Evolutionary conservation across 1,140 invertebrate genomes (phyloP).

Genomic region (Apis dorsata): DNA sequence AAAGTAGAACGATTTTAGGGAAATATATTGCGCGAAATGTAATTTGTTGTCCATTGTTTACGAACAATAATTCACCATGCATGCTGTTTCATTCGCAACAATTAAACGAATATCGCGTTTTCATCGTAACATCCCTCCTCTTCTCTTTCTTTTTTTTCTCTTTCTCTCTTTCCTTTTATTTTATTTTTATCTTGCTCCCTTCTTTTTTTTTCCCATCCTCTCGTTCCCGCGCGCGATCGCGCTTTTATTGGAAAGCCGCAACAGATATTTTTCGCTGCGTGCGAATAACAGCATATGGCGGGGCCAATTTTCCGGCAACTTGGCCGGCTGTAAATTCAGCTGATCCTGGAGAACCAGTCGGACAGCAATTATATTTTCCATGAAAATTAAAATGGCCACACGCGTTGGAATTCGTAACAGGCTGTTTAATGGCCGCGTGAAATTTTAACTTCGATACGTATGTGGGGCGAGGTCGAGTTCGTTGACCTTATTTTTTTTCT

Average conservation of each 20-base stretch:
- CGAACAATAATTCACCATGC: slow-evolving; percentile 24
- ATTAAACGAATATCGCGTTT: slow-evolving; percentile 20
- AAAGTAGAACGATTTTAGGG: background rate
- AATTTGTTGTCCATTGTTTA: slow-evolving; percentile 2
- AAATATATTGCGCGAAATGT: slow-evolving; percentile 9
- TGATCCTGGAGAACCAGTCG: slow-evolving; percentile 24
- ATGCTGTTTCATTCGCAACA: slow-evolving; percentile 12
- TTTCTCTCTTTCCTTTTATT: background rate
- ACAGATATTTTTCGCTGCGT: slow-evolving; percentile 41
- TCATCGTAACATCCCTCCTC: background rate
- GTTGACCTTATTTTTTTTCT: background rate
- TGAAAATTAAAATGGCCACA: slow-evolving; percentile 37
- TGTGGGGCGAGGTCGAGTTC: background rate
- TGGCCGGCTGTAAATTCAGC: slow-evolving; percentile 36
- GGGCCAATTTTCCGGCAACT: slow-evolving; percentile 35
- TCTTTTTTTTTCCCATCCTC: background rate
- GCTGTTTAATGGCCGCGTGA: slow-evolving; percentile 24
- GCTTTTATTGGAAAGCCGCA: slow-evolving; percentile 24
- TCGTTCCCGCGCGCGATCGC: slow-evolving; percentile 11
- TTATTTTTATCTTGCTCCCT: too few species aligned
- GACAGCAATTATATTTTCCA: slow-evolving; percentile 39
- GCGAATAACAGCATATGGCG: slow-evolving; percentile 43
- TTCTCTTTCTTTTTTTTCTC: background rate
- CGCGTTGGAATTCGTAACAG: slow-evolving; percentile 22
- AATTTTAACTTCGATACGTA: background rate